Conservation (phyloP, 2,113 vertebrate genomes). For the Steatornis caripensis region DNA sequence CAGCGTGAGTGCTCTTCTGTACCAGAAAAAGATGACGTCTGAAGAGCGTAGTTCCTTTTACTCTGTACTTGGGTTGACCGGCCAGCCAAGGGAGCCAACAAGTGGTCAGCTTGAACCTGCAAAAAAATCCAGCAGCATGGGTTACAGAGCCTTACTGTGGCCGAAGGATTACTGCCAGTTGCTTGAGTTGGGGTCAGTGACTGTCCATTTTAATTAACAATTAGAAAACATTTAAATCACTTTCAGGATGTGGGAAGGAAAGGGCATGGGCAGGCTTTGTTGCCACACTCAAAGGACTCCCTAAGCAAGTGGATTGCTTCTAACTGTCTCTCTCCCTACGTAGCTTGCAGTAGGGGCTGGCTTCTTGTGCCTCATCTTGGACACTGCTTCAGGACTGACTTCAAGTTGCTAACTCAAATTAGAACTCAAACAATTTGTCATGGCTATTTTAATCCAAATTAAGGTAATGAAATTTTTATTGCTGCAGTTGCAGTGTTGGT, state of each 20-base stretch:
- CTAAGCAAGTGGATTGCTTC: background rate
- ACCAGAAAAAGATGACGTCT: background rate
- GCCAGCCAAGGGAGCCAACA: background rate
- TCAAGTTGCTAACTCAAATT: background rate
- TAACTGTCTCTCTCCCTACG: background rate
- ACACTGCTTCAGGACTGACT: background rate
- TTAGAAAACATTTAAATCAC: background rate
- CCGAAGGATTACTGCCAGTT: rapidly evolving
- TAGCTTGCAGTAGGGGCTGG: background rate
- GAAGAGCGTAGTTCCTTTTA: background rate
- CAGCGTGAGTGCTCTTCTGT: background rate
- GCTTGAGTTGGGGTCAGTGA: background rate
- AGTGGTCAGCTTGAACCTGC: background rate
- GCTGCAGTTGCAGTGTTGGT: background rate
- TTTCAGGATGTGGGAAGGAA: background rate
- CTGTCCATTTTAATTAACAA: background rate
- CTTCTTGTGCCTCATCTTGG: background rate
- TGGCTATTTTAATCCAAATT: background rate
- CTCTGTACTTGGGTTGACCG: background rate
- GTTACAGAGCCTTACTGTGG: background rate
- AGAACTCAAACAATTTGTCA: background rate
- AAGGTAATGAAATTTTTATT: background rate
- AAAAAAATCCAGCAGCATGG: background rate
- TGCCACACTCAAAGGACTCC: background rate
- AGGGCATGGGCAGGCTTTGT: background rate